Conservation (phyloP, 92 coral and sea anemone species). For the Actinostola sp. region DNA sequence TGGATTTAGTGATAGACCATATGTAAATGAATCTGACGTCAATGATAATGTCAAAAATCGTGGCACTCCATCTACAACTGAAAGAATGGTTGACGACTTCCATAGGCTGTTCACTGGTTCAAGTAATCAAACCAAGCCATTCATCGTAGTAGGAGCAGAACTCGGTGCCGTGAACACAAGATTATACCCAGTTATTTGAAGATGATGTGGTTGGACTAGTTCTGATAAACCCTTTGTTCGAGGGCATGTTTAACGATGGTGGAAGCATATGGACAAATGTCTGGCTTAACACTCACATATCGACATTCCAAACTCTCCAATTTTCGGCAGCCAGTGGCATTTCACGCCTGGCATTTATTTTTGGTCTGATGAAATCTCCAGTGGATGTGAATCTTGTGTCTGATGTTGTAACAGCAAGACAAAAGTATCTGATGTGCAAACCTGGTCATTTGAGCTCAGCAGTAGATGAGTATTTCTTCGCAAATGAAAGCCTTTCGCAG, state of each 20-base stretch:
- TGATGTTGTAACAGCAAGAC: slow-evolving; percentile 62
- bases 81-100: slow-evolving; percentile 92
- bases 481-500: slow-evolving; percentile 93
- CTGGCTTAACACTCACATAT: slow-evolving; percentile 71
- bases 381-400: slow-evolving; percentile 48
- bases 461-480: slow-evolving; percentile 84
- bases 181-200: slow-evolving; percentile 85
- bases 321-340: slow-evolving; percentile 77
- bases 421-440: slow-evolving; percentile 81
- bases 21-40: slow-evolving; percentile 40
- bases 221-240: slow-evolving; percentile 79
- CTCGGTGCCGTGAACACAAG: slow-evolving; percentile 88
- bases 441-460: slow-evolving; percentile 90
- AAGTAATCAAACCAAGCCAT: slow-evolving; percentile 68
- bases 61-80: slow-evolving; percentile 81
- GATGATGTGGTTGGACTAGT: slow-evolving; percentile 66
- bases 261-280: slow-evolving; percentile 58
- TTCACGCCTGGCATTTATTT: slow-evolving; percentile 73
- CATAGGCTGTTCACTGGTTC: slow-evolving; percentile 71
- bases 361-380: slow-evolving; percentile 73
- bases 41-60: slow-evolving; percentile 42
- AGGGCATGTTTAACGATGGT: slow-evolving; percentile 67
- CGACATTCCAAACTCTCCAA: slow-evolving; percentile 71
- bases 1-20: slow-evolving; percentile 90
- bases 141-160: slow-evolving; percentile 89